Evolutionary conservation across 2,797 vertebrate species (phyloP).

Genomic region (Astyanax mexicanus): DNA sequence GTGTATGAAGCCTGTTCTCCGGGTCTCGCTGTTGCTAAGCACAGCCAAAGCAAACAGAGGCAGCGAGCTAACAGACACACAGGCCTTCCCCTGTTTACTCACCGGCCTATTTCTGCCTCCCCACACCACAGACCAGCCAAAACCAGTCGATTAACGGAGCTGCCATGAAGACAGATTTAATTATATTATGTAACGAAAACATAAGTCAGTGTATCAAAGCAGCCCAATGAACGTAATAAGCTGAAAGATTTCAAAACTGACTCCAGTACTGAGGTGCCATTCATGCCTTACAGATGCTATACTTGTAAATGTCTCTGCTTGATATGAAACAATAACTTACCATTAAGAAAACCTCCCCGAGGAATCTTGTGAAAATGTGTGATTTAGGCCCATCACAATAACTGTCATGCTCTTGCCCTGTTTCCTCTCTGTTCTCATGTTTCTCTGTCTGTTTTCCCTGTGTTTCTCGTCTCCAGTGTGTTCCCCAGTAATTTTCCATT

Average conservation of each 20-base stretch:
- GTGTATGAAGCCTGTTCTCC: constrained; percentile 60
- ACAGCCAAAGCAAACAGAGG: constrained; percentile 64
- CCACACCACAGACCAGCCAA: constrained; percentile 28
- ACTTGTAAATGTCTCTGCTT: too few species aligned
- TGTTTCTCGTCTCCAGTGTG: too few species aligned
- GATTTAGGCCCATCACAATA: too few species aligned
- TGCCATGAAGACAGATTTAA: constrained; percentile 24
- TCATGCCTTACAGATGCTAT: too few species aligned
- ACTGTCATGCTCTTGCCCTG: too few species aligned
- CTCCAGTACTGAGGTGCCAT: too few species aligned
- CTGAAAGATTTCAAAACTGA: constrained; percentile 25
- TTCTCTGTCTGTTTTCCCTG: too few species aligned
- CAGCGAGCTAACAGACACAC: constrained; percentile 46
- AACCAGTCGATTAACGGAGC: constrained; percentile 34
- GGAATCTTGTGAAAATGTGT: too few species aligned
- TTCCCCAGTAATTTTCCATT: too few species aligned
- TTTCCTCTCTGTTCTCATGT: too few species aligned
- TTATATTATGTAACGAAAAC: constrained; percentile 32
- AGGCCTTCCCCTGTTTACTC: constrained; percentile 49
- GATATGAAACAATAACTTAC: too few species aligned
- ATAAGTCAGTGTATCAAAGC: not conserved
- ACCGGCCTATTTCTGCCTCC: constrained; percentile 52
- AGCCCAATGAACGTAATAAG: constrained; percentile 15
- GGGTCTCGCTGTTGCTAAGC: constrained; percentile 61
- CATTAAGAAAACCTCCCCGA: too few species aligned